Conservation (phyloP, 2,888 invertebrate genomes). For the Rhagonycha fulva region DNA sequence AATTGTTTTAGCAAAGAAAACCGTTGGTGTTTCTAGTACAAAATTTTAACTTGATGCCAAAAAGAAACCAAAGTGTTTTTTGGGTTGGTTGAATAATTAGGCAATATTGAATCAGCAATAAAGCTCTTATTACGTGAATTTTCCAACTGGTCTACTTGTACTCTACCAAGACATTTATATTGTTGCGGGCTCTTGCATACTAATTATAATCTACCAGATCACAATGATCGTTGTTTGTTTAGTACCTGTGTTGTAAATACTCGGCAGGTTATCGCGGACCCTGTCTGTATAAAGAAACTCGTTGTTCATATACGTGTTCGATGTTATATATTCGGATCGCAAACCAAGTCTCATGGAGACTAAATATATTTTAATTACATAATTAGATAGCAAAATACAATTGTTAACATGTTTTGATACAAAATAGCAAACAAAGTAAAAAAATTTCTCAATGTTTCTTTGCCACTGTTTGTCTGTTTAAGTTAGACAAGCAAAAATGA, state of each 20-base stretch:
- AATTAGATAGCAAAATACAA: slow-evolving; percentile 48
- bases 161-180: slow-evolving; percentile 30
- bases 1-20: neutral
- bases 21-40: neutral
- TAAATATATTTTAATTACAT: slow-evolving; percentile 52
- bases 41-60: neutral
- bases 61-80: neutral
- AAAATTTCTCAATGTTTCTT: slow-evolving; percentile 37
- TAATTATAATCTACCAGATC: slow-evolving; percentile 31
- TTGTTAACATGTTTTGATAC: slow-evolving; percentile 56
- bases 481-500: slow-evolving; percentile 16
- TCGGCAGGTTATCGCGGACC: slow-evolving; percentile 49
- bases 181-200: slow-evolving; percentile 33
- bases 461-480: slow-evolving; percentile 24
- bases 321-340: slow-evolving; percentile 46
- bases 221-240: slow-evolving; percentile 35
- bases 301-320: slow-evolving; percentile 49
- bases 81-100: neutral
- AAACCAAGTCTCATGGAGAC: slow-evolving; percentile 41
- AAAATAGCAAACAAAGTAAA: slow-evolving; percentile 36
- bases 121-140: neutral
- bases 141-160: slow-evolving; percentile 22
- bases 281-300: slow-evolving; percentile 44
- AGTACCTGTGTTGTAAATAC: slow-evolving; percentile 47
- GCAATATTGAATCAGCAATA: slow-evolving; percentile 6